These are phyloP conservation scores for Apostichopus californicus DNA, from an alignment of 35 echinoderm and acorn worm species.

Conservation along the genomic window DNA sequence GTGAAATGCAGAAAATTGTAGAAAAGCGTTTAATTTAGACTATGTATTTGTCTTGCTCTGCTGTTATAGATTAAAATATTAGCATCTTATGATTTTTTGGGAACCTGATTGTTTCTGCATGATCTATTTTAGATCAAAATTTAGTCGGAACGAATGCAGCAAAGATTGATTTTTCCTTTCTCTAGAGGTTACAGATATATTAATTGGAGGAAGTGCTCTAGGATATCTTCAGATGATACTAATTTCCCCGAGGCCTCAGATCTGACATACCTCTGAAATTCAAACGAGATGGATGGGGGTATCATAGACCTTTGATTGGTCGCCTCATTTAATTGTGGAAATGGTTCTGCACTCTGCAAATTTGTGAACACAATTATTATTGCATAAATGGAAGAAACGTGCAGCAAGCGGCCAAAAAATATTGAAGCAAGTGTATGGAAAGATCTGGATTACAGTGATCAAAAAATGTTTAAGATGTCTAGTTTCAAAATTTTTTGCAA, in stretches of 20 bases:
- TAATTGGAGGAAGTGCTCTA: conserved; percentile 37
- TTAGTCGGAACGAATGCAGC: not conserved
- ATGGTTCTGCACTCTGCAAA: not conserved
- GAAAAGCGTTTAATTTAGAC: not conserved
- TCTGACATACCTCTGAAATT: conserved; percentile 2
- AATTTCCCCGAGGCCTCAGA: conserved; percentile 17
- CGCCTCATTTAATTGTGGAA: not conserved
- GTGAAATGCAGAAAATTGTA: not conserved
- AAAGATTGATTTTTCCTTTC: conserved; percentile 13
- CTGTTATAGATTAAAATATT: conserved; percentile 16
- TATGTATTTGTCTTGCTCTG: not conserved
- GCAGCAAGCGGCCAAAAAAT: not conserved
- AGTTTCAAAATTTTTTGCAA: too few relatives aligned
- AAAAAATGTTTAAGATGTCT: not conserved
- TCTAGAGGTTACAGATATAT: conserved; percentile 10
- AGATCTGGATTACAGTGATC: not conserved
- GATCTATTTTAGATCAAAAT: conserved; percentile 44
- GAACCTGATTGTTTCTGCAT: not conserved
- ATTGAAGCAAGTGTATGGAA: not conserved
- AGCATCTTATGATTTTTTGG: not conserved
- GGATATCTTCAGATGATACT: conserved; percentile 12
- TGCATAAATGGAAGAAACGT: not conserved
- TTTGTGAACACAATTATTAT: not conserved
- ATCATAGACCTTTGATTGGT: conserved; percentile 13
- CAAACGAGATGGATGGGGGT: not conserved